Conservation (phyloP, 2,797 vertebrate genomes). For the Hydrocynus forskahlii region DNA sequence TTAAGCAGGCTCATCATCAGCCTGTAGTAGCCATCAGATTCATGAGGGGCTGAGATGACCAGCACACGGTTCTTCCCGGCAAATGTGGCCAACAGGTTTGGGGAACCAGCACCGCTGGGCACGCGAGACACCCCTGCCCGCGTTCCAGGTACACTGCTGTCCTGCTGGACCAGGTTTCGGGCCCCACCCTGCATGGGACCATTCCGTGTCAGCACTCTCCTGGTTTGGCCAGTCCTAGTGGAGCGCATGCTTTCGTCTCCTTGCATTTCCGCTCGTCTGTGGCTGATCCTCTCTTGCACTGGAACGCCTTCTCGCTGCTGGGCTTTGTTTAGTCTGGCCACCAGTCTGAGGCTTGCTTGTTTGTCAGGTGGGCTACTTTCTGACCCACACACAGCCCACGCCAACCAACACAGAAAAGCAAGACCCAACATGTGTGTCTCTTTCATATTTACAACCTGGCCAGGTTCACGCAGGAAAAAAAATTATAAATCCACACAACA, state of each 20-base stretch:
- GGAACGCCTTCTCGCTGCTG: constrained; percentile 60
- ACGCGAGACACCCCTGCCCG: constrained; percentile 80
- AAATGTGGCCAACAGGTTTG: constrained; percentile 91
- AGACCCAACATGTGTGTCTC: constrained; percentile 73
- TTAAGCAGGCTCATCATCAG: constrained; percentile 97
- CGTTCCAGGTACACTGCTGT: constrained; percentile 77
- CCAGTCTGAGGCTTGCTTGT: constrained; percentile 65
- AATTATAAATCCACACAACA: constrained; percentile 40
- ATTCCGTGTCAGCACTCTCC: constrained; percentile 57
- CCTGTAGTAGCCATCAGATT: constrained; percentile 94
- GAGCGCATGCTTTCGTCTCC: constrained; percentile 59
- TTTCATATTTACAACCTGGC: constrained; percentile 75
- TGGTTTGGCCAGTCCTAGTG: constrained; percentile 48
- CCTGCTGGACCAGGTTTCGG: constrained; percentile 65
- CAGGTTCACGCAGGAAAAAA: constrained; percentile 15
- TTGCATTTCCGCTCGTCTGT: constrained; percentile 61
- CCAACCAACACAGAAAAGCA: constrained; percentile 75
- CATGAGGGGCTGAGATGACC: constrained; percentile 93
- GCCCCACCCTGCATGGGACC: constrained; percentile 61
- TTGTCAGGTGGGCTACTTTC: constrained; percentile 64
- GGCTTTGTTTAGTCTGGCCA: constrained; percentile 57
- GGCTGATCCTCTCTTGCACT: constrained; percentile 53
- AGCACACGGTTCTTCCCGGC: constrained; percentile 93
- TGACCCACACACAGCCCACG: constrained; percentile 77
- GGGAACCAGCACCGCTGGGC: constrained; percentile 84